Base-by-base conservation (phyloP, 2,113 vertebrate species). In the Narcine bancroftii region DNA sequence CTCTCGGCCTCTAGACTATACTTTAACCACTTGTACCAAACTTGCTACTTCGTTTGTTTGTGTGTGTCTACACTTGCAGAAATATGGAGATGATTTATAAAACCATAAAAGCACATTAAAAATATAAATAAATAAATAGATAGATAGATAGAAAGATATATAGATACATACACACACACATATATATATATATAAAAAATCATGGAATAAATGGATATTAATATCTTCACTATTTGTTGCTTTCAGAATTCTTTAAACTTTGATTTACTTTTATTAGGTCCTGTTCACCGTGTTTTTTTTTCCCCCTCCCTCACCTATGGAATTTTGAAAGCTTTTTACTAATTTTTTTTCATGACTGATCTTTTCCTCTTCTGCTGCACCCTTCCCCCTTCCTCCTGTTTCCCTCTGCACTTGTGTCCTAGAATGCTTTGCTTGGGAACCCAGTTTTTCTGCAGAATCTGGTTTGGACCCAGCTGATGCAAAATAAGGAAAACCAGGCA, bases 341-440 rank as follows among this genome's bases (percentile, higher is more conserved):
- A 83, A 53, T 83, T 50, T 83, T 83, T 26, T 72, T 72, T 53
- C 33, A 53, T 83, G 79, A 53, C 26, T 83, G 47, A 53, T 29
- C 79, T 83, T 60, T 15, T 83, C 45, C 29, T 83, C 53, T 13
- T 83, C 79, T 83, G 3, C 79, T 24, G 79, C 79, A 50, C 29
- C 29, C 47, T 65, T 92, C 13, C 92, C n/a, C 72, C 83, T 75
- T 56, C 69, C 42, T 45, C 89, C 91, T 92, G 9, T 94, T 60
- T 81, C 60, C 93, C 5, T 92, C 93, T 93, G 92, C 89, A 94
- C 93, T 94, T 93, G 92, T 92, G 93, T 94, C 94, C 95, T 94
- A 96, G 96, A 96, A 96, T 94, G 96, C 94, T 81, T 95, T 96
- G 95, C 93, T 96, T 94, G 95, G 96, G 93, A 96, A 95, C 94